These are phyloP conservation scores for Myotis planiceps DNA, from an alignment of 2,797 vertebrate species.

Conservation along the genomic window DNA sequence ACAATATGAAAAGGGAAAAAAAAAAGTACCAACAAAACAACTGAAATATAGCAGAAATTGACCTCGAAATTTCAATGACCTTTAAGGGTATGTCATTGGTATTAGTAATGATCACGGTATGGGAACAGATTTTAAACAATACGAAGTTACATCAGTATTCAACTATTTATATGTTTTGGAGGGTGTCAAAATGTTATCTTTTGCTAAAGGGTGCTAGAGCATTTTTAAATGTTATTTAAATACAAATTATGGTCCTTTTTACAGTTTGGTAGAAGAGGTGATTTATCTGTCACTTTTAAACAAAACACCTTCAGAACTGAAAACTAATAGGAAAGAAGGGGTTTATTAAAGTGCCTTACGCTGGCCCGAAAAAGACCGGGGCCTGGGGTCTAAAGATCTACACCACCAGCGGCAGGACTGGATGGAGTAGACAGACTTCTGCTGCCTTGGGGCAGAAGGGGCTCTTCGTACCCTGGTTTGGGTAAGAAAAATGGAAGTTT, in stretches of 20 bases:
- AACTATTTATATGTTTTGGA: background rate
- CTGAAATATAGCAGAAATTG: background rate
- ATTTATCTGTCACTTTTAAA: background rate
- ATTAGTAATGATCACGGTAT: background rate
- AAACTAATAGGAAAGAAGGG: background rate
- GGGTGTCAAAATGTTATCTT: background rate
- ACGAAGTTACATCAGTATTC: background rate
- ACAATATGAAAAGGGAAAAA: background rate
- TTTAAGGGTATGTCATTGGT: background rate
- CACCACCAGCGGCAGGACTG: background rate
- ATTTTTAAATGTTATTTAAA: slow-evolving; percentile 9
- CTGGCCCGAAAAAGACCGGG: background rate
- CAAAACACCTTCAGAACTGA: background rate
- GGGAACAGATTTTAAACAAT: background rate
- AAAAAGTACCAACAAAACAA: background rate
- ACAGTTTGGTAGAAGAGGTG: background rate
- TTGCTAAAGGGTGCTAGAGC: background rate
- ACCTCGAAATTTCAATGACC: background rate
- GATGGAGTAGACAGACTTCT: background rate
- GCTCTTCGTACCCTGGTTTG: background rate
- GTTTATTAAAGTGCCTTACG: background rate
- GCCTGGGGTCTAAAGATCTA: too few species aligned
- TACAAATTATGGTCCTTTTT: slow-evolving; percentile 14
- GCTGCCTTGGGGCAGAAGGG: background rate
- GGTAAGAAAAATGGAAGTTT: background rate